These are phyloP conservation scores for Cossypha niveicapilla DNA, from an alignment of 2,797 vertebrate genomes.

Conservation along the genomic window DNA sequence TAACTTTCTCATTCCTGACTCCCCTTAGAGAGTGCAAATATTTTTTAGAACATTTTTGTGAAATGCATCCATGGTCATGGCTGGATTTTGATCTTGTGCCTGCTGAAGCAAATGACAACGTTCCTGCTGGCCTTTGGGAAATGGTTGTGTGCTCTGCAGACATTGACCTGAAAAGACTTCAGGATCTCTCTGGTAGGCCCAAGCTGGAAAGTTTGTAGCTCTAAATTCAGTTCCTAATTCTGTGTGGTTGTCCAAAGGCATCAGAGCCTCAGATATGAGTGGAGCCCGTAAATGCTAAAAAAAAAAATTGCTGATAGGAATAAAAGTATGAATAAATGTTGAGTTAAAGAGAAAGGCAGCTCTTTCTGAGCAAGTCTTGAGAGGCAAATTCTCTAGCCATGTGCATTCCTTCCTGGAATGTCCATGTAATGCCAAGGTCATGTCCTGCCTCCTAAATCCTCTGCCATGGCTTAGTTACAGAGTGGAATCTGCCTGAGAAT, in stretches of 20 bases:
- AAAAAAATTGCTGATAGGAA: background rate
- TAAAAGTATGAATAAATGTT: background rate
- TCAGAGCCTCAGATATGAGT: background rate
- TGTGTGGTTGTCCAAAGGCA: background rate
- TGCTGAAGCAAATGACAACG: background rate
- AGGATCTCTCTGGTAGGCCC: background rate
- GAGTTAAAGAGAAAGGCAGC: background rate
- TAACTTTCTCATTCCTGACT: conserved; percentile 9
- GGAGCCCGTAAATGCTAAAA: background rate
- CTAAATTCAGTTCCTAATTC: background rate
- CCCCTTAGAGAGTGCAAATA: conserved; percentile 10
- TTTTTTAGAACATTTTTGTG: conserved; percentile 30
- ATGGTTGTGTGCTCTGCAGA: background rate
- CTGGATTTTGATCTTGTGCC: conserved; percentile 1
- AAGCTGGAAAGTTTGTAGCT: background rate
- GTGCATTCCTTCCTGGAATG: background rate
- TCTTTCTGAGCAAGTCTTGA: background rate
- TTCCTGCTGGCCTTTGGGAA: conserved; percentile 5
- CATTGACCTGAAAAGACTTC: background rate
- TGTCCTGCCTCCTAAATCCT: background rate
- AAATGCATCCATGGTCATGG: background rate
- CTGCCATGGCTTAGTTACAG: background rate
- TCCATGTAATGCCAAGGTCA: fast-evolving
- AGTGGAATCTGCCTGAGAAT: background rate
- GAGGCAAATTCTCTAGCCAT: background rate